A percentile compares a stretch with the other conserved stretches of the same genome.
These are phyloP conservation scores for Anthophora plumipes DNA, from an alignment of 2,888 invertebrate genomes.

Conservation along the genomic window DNA sequence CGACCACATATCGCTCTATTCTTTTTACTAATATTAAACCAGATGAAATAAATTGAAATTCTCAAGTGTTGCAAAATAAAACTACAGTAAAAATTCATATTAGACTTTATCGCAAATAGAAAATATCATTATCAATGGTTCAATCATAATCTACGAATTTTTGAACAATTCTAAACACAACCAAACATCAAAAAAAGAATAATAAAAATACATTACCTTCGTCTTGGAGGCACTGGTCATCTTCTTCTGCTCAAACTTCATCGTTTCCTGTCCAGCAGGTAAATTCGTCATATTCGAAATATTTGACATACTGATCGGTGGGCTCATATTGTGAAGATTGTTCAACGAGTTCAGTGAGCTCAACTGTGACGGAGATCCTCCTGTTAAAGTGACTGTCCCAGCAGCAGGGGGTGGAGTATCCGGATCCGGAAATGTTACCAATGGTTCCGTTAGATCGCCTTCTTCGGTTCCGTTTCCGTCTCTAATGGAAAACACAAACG, in stretches of 20 bases:
- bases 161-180: neutral
- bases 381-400: slow-evolving; percentile 83
- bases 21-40: too few species aligned
- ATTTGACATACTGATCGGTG: slow-evolving; percentile 79
- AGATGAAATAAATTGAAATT: too few species aligned
- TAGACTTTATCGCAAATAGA: too few species aligned
- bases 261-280: slow-evolving; percentile 86
- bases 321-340: slow-evolving; percentile 78
- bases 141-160: too few species aligned
- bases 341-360: slow-evolving; percentile 82
- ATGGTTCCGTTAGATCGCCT: slow-evolving; percentile 86
- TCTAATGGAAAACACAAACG: slow-evolving; percentile 56
- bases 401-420: slow-evolving; percentile 89
- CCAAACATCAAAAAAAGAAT: neutral
- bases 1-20: too few species aligned
- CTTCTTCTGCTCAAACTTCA: slow-evolving; percentile 94
- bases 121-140: too few species aligned
- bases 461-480: slow-evolving; percentile 79
- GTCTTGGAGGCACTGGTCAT: slow-evolving; percentile 92
- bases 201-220: slow-evolving; percentile 85
- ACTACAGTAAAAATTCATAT: too few species aligned
- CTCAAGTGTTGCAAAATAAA: too few species aligned
- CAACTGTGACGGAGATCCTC: slow-evolving; percentile 83
- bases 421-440: slow-evolving; percentile 93
- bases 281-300: slow-evolving; percentile 79